Evolutionary conservation across 2,113 vertebrate species (phyloP), one percentile per base, ranked within the genome.

Genomic region (Istiophorus platypterus): DNA sequence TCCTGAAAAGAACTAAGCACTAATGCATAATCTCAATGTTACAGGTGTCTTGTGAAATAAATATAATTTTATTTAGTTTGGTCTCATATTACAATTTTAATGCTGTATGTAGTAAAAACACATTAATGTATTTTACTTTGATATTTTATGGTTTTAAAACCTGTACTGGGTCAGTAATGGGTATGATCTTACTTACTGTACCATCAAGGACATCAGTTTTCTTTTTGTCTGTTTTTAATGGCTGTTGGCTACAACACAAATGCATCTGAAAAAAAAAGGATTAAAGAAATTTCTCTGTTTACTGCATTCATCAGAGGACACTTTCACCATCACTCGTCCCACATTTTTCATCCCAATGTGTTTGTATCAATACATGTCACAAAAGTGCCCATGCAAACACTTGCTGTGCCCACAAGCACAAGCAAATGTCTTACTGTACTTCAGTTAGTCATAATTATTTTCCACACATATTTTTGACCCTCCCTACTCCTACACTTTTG

Each of bases 361-460:
- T 67, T 47, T 71, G 27, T 29, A 71, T 63, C 8, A 37, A 37
- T 12, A 27, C 27, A 63, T 74, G 42, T 29, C 17, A 29, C 41
- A 42, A 0, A 42, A 13, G 17, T 5, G 5, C 34, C 20, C 49
- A n/a, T 59, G 4, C 17, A 69, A 77, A 56, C 24, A 73, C 61
- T 26, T 7, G 0, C 24, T 27, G 24, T 14, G n/a, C 54, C n/a
- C n/a, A 24, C 12, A 57, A 13, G 54, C 12, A 58, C 26, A 58
- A 29, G 5, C 56, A 68, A 56, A 75, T 14, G 24, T 70, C 34
- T 52, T 17, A 49, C 15, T 73, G 27, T 24, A 27, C 59, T 66
- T 69, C 14, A 45, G 47, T 13, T 41, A 9, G 10, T 56, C 57
- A 17, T 80, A 24, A 64, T 81, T 71, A 57, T 8, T n/a, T 47